Base-by-base conservation (phyloP, 2,113 vertebrate genomes). In the Colaptes auratus region DNA sequence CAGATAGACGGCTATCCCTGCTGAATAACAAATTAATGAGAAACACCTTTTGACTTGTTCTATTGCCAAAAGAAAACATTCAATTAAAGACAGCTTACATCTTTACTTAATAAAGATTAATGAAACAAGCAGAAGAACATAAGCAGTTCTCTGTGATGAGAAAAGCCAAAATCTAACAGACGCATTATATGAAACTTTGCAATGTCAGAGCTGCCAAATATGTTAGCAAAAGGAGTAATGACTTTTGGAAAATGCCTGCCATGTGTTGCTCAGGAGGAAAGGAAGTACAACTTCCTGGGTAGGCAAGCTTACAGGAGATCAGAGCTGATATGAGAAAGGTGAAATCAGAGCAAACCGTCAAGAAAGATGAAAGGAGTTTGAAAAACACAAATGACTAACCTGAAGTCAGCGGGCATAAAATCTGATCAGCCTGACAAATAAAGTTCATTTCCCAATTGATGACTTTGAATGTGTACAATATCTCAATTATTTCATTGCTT, bases 51-150 rank as follows among this genome's bases (percentile, higher is more conserved):
- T 92, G 88, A 82, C 71, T 97, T 92, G 42, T 82, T 93, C 85
- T 86, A 55, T 4, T 93, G 92, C 93, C 96, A 97, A 96, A 84
- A 97, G 86, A 97, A 97, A 97, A 94, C 66, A 93, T 59, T 96
- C 93, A 95, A 89, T 95, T 97, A 97, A 96, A 82, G 71, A 89
- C 56, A 97, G 61, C 63, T 95, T 93, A 86, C 85, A 97, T 95
- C 88, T 97, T 97, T 97, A 91, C 91, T 97, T 97, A 97, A 97
- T 94, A 96, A 95, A 97, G 94, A 96, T 97, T 95, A 97, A 96
- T 96, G 74, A 96, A 97, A 96, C 74, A 94, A 96, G 91, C 80
- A 96, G 86, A 95, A 94, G 53, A 95, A 91, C 88, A 95, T 92
- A 97, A 95, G 92, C 80, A 94, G 86, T 72, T 87, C 65, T 64